Percentiles rank a stretch among this genome's conserved stretches.
Evolutionary conservation across 2,888 invertebrate species (phyloP).

Genomic region (Fabriciana adippe): DNA sequence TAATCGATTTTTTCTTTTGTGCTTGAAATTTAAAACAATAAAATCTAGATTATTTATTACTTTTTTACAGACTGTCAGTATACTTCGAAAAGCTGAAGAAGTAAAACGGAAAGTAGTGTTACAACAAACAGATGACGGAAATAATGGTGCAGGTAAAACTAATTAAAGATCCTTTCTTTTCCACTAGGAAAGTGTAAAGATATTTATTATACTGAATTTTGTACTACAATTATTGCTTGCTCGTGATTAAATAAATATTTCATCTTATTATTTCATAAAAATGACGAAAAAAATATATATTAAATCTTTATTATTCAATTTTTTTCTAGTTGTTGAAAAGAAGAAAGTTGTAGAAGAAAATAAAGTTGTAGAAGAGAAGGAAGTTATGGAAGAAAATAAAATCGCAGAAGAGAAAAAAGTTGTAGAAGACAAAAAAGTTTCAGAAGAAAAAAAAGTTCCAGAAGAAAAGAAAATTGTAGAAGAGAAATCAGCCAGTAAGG

Average conservation of each 20-base stretch:
- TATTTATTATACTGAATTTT: no score
- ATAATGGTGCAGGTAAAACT: conserved; percentile 8
- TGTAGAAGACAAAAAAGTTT: no score
- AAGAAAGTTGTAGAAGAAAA: no score
- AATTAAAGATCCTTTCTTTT: not conserved
- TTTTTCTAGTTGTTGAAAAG: not conserved
- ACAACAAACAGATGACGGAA: conserved; percentile 36
- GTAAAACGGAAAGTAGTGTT: conserved; percentile 53
- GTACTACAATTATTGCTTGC: no score
- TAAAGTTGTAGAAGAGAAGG: no score
- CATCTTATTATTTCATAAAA: not conserved
- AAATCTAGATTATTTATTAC: not conserved
- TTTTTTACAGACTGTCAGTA: conserved; percentile 49
- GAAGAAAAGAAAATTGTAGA: conserved; percentile 48
- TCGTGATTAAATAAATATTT: not conserved
- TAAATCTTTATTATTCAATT: not conserved
- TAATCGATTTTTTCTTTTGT: not conserved
- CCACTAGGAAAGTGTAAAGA: no score
- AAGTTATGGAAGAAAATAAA: no score
- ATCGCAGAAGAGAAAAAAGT: no score
- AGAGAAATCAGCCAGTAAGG: conserved; percentile 49
- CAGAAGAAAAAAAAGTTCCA: conserved; percentile 28
- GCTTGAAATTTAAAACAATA: not conserved
- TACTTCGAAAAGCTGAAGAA: conserved; percentile 62
- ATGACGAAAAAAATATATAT: not conserved